Base-by-base conservation (phyloP, 2,113 vertebrate genomes). In the Orycteropus afer region DNA sequence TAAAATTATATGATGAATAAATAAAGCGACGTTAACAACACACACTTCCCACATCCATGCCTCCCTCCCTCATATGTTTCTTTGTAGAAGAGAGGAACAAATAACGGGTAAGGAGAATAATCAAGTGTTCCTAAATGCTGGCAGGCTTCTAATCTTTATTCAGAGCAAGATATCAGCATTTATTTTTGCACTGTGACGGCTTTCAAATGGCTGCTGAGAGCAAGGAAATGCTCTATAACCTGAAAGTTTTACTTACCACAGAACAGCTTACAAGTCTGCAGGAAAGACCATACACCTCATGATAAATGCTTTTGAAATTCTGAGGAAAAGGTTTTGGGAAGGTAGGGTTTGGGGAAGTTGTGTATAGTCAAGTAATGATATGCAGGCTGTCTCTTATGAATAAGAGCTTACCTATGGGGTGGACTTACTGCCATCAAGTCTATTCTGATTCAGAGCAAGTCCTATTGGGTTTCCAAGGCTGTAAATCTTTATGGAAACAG, bases 191-290 rank as follows among this genome's bases (percentile, higher is more conserved):
- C 34, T 7, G 10, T 90, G 55, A 73, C 65, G 63, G 53, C 37
- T 79, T 95, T 93, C 78, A 79, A 20, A 42, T 42, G 78, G 77
- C 92, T 93, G 49, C 90, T 59, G 85, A 92, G 81, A 90, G 90
- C 32, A 80, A 91, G 82, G 78, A 86, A 93, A 86, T 85, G 32
- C 61, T 94, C 37, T 85, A 17, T 82, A 40, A 85, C 49, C 47
- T 11, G 27, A 55, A 74, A 79, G 12, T 87, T 90, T 86, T 82
- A 63, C 59, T 94, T 32, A 76, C 29, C 34, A 25, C 59, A 79
- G 55, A 95, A 61, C 49, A 14, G 67, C 67, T 86, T 23, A 13
- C 42, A 10, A 55, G 55, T 74, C 86, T 86, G 86, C 25, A 86
- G 93, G 78, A 76, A 85, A 71, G 27, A 45, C 22, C 42, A 20